Evolutionary conservation across 1,140 invertebrate genomes (phyloP).

Genomic region (Drosophila ambigua): DNA sequence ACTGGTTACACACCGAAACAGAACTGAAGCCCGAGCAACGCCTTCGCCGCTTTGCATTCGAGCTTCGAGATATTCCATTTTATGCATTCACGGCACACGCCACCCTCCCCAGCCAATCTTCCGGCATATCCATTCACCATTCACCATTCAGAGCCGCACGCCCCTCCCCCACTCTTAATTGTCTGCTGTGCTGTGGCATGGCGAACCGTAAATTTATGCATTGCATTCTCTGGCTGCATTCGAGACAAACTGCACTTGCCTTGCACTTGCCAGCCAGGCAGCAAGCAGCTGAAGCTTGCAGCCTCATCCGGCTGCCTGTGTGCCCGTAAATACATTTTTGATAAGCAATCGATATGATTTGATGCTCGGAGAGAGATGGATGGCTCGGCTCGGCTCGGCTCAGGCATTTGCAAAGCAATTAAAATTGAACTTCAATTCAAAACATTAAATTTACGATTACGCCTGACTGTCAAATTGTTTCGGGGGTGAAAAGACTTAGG

Average conservation of each 20-base stretch:
- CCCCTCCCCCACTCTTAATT: constrained; percentile 57
- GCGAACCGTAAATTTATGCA: constrained; percentile 72
- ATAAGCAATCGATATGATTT: constrained; percentile 62
- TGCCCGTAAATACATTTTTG: constrained; percentile 73
- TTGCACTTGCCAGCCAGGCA: not conserved
- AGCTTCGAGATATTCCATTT: constrained; percentile 68
- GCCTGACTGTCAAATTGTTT: constrained; percentile 3
- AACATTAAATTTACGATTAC: constrained; percentile 6
- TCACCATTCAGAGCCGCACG: not conserved
- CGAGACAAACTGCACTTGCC: constrained; percentile 47
- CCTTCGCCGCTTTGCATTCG: constrained; percentile 43
- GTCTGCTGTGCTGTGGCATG: constrained; percentile 60
- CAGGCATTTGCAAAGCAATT: constrained; percentile 28
- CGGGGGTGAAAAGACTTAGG: no score
- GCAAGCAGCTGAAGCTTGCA: not conserved
- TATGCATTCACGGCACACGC: constrained; percentile 75
- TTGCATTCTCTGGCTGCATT: constrained; percentile 65
- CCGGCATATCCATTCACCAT: constrained; percentile 28
- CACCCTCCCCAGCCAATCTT: constrained; percentile 59
- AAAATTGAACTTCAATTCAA: constrained; percentile 20
- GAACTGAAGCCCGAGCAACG: constrained; percentile 38
- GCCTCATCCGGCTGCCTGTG: constrained; percentile 6
- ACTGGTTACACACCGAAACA: constrained; percentile 14
- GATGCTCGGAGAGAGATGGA: constrained; percentile 1
- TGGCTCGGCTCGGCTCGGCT: not conserved